Percentiles rank a stretch among this genome's conserved stretches.
Evolutionary conservation across 1,140 invertebrate genomes (phyloP).

Genomic region (Battus philenor): DNA sequence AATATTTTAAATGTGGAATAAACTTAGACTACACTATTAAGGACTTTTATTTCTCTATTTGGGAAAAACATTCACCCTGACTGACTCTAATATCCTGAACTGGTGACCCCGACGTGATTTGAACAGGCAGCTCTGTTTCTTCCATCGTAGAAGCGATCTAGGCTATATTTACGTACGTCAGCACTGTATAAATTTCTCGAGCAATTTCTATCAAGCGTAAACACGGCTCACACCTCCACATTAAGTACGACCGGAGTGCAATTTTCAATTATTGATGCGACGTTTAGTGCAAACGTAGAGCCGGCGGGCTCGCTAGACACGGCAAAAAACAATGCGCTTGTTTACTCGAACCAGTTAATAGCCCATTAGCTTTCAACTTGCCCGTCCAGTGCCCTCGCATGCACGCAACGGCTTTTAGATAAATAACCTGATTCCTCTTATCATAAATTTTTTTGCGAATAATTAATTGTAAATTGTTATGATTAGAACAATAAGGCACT

Average conservation of each 20-base stretch:
- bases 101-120: too few relatives aligned
- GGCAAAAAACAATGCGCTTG: constrained; percentile 40
- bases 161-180: neutral
- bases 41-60: too few relatives aligned
- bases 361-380: constrained; percentile 29
- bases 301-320: constrained; percentile 21
- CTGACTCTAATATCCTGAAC: too few relatives aligned
- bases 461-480: too few relatives aligned
- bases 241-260: constrained; percentile 15
- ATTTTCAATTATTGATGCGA: constrained; percentile 11
- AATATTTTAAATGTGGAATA: too few relatives aligned
- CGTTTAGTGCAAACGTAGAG: neutral
- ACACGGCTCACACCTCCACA: constrained; percentile 7
- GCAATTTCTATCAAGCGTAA: neutral
- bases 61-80: too few relatives aligned
- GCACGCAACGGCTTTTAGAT: constrained; percentile 15
- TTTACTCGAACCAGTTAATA: constrained; percentile 36
- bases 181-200: neutral
- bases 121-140: too few relatives aligned
- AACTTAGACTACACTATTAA: too few relatives aligned
- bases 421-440: constrained; percentile 10
- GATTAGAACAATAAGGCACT: too few relatives aligned
- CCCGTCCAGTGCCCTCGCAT: neutral
- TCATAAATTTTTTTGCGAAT: too few relatives aligned
- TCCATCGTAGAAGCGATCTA: too few relatives aligned